These are phyloP conservation scores for Hylyphantes graminicola DNA, from an alignment of 1,140 invertebrate genomes.

Conservation along the genomic window DNA sequence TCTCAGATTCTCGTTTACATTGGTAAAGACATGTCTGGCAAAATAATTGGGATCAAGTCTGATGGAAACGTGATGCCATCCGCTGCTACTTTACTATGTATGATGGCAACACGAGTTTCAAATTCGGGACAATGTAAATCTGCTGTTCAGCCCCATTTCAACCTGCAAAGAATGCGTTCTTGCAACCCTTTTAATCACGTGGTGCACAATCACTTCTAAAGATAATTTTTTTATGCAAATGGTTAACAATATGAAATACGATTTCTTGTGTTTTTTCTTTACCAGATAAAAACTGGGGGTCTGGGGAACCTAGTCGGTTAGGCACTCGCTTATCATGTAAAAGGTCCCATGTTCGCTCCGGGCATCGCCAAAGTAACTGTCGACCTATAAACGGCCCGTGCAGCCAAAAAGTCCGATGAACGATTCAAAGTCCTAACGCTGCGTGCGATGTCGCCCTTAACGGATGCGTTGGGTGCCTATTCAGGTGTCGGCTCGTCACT, in stretches of 20 bases:
- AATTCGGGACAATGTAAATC: not conserved
- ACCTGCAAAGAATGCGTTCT: not conserved
- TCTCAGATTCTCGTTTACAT: not conserved
- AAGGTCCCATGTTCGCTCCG: no score
- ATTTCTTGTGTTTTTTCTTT: not conserved
- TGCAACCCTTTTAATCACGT: not conserved
- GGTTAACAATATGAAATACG: not conserved
- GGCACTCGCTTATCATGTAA: no score
- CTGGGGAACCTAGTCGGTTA: no score
- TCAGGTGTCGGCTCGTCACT: no score
- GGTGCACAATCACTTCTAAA: not conserved
- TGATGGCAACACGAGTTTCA: not conserved
- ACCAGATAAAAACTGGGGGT: not conserved
- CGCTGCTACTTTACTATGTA: not conserved
- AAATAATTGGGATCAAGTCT: not conserved
- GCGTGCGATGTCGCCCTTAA: no score
- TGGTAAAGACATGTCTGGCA: not conserved
- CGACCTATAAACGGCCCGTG: no score
- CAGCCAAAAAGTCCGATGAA: no score
- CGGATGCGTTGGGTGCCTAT: no score
- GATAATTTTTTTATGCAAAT: not conserved
- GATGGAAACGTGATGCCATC: not conserved
- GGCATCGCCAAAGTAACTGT: no score
- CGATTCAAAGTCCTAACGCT: no score
- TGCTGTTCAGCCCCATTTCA: not conserved